phyloP scores from a whole-genome alignment of 2,797 vertebrate genomes.

The Malurus splendens region DNA sequence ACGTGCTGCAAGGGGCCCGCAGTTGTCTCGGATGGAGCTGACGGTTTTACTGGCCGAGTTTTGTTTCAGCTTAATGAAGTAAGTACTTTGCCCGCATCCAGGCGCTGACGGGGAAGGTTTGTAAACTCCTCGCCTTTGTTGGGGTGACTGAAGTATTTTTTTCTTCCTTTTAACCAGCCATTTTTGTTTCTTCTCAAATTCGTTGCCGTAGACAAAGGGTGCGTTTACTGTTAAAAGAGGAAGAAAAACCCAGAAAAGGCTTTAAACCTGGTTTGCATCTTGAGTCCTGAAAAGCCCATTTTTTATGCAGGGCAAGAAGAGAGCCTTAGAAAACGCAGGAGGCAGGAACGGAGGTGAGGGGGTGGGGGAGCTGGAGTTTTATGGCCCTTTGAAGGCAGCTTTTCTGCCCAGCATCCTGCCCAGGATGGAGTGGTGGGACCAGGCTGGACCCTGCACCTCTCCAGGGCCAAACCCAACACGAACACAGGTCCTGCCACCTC shows the following conservation, averaged over 20 bases:
- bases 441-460: not conserved
- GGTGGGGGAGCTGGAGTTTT: slow-evolving; percentile 60
- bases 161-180: slow-evolving; percentile 34
- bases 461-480: not conserved
- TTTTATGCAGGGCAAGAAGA: slow-evolving; percentile 52
- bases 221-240: not conserved
- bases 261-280: slow-evolving; percentile 64
- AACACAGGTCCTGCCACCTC: not conserved
- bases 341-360: not conserved
- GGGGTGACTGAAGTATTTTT: slow-evolving; percentile 51
- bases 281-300: slow-evolving; percentile 46
- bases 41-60: slow-evolving; percentile 55
- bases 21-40: slow-evolving; percentile 42
- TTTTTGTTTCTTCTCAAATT: slow-evolving; percentile 47
- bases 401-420: slow-evolving; percentile 36
- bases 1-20: slow-evolving; percentile 26
- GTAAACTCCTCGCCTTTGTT: slow-evolving; percentile 58
- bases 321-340: slow-evolving; percentile 57
- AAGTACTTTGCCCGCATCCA: slow-evolving; percentile 42
- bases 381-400: slow-evolving; percentile 44
- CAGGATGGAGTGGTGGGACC: not conserved
- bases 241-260: not conserved
- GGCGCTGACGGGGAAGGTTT: slow-evolving; percentile 45
- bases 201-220: slow-evolving; percentile 31
- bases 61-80: slow-evolving; percentile 60